These are phyloP conservation scores for Podarcis lilfordi DNA, from an alignment of 2,797 vertebrate genomes.

Conservation along the genomic window DNA sequence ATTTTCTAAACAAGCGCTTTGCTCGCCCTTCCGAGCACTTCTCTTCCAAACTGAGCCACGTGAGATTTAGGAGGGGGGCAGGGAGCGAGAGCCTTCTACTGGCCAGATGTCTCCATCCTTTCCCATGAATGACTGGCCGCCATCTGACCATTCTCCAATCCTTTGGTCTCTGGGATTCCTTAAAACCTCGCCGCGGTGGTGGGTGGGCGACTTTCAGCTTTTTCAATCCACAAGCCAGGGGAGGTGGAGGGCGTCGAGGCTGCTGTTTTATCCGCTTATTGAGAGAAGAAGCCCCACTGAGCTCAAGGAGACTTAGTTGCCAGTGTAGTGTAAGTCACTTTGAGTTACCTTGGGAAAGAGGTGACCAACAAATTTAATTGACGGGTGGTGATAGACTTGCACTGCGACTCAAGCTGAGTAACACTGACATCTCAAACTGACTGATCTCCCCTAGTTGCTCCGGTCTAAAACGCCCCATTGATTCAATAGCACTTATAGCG, in stretches of 20 bases:
- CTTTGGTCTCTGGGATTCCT: not conserved
- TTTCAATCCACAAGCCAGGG: not conserved
- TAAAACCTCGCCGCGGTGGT: conserved; percentile 32
- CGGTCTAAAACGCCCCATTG: not conserved
- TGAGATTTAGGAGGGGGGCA: not conserved
- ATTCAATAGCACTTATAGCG: not conserved
- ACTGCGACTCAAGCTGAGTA: not conserved
- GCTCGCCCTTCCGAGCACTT: conserved; percentile 42
- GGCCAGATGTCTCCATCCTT: conserved; percentile 31
- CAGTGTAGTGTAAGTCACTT: too few relatives aligned
- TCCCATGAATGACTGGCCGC: not conserved
- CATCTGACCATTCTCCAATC: not conserved
- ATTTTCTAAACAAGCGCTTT: conserved; percentile 66
- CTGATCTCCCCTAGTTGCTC: not conserved
- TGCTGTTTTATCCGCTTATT: not conserved
- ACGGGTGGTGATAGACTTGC: too few relatives aligned
- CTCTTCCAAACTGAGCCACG: conserved; percentile 18
- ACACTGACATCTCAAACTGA: not conserved
- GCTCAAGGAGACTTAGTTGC: not conserved
- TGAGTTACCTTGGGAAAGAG: too few relatives aligned
- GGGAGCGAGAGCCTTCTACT: not conserved
- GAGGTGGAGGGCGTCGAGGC: not conserved
- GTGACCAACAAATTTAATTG: too few relatives aligned
- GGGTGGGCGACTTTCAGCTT: not conserved
- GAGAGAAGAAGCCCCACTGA: not conserved